These are phyloP conservation scores for Eudemis profundana DNA, from an alignment of 2,888 invertebrate species.

Conservation along the genomic window DNA sequence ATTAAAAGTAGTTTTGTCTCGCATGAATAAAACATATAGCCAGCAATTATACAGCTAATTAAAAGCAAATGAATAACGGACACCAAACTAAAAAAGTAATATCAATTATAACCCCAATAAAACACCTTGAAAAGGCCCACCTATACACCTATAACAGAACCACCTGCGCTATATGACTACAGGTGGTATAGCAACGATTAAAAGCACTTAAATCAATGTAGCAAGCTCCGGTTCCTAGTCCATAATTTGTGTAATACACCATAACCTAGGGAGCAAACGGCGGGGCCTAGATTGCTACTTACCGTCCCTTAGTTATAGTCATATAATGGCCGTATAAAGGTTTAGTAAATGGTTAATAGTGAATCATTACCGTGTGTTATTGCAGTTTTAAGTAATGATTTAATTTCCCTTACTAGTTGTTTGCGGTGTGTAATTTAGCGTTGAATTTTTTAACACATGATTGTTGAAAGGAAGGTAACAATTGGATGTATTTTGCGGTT, in stretches of 20 bases:
- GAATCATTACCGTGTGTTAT: constrained; percentile 36
- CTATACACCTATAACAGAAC: constrained; percentile 16
- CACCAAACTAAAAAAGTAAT: constrained; percentile 13
- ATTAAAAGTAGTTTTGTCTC: constrained; percentile 17
- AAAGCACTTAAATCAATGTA: constrained; percentile 42
- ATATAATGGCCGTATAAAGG: constrained; percentile 38
- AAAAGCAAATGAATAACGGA: constrained; percentile 24
- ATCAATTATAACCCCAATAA: constrained; percentile 33
- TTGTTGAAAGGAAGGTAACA: constrained; percentile 4
- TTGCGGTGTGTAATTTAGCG: constrained; percentile 40
- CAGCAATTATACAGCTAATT: constrained; percentile 31
- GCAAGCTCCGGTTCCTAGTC: constrained; percentile 40
- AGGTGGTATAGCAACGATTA: constrained; percentile 35
- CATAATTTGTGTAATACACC: constrained; percentile 43
- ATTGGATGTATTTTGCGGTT: constrained; percentile 23
- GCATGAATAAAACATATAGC: constrained; percentile 30
- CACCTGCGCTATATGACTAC: constrained; percentile 41
- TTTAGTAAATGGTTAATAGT: constrained; percentile 38
- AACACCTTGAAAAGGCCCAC: constrained; percentile 32
- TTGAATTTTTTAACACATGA: constrained; percentile 33
- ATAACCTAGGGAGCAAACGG: constrained; percentile 43
- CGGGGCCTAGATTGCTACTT: constrained; percentile 40
- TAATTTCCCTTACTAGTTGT: constrained; percentile 34
- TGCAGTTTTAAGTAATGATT: constrained; percentile 42
- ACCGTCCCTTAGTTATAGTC: constrained; percentile 42